Percentiles rank a stretch among this genome's conserved stretches.
These are phyloP conservation scores for Lasioglossum lativentre DNA, from an alignment of 2,888 invertebrate genomes.

Conservation along the genomic window DNA sequence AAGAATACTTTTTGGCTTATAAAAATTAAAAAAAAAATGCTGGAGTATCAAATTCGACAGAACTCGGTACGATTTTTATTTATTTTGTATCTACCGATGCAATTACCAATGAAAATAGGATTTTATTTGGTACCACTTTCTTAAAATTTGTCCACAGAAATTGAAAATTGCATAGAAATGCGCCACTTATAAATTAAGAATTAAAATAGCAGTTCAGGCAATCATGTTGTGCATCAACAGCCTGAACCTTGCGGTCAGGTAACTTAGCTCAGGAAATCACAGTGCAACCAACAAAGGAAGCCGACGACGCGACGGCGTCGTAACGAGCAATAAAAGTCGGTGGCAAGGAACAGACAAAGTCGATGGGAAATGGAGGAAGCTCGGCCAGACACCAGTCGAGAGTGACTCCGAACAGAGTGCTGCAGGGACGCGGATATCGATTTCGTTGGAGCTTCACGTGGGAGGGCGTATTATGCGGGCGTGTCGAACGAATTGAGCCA, in stretches of 20 bases:
- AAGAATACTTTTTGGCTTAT: too few relatives aligned
- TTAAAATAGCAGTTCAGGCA: too few relatives aligned
- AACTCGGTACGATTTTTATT: too few relatives aligned
- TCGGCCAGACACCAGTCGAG: background rate
- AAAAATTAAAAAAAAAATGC: too few relatives aligned
- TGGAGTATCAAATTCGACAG: too few relatives aligned
- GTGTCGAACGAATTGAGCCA: slow-evolving; percentile 68
- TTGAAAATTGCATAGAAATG: too few relatives aligned
- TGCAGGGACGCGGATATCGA: slow-evolving; percentile 68
- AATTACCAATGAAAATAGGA: too few relatives aligned
- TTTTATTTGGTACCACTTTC: too few relatives aligned
- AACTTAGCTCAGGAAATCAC: background rate
- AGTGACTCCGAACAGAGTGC: slow-evolving; percentile 46
- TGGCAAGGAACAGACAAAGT: background rate
- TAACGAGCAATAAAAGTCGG: background rate
- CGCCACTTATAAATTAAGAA: too few relatives aligned
- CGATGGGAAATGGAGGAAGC: background rate
- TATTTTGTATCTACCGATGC: too few relatives aligned
- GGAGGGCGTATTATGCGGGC: slow-evolving; percentile 68
- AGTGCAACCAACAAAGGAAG: background rate
- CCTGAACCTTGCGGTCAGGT: background rate
- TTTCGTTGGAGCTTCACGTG: slow-evolving; percentile 66
- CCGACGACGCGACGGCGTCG: background rate
- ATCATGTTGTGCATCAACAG: background rate
- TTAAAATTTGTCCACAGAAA: too few relatives aligned